Conservation (phyloP, 2,888 invertebrate species). For the Pristionchus exspectatus region DNA sequence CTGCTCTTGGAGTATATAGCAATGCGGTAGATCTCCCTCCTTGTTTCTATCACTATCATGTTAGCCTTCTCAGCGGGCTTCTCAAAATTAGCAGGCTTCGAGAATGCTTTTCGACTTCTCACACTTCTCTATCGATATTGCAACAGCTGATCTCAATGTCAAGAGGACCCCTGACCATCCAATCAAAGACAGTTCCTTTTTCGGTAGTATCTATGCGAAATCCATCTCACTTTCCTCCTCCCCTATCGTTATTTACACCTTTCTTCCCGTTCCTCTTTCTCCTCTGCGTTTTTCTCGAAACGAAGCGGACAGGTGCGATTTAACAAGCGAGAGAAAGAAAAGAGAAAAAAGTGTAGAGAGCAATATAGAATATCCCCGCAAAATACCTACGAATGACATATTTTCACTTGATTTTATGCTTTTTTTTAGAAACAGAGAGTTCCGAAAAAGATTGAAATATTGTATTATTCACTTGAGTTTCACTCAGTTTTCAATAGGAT, state of each 20-base stretch:
- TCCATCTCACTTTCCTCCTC: neutral
- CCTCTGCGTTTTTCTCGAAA: neutral
- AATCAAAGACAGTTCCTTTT: no score
- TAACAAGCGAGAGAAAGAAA: neutral
- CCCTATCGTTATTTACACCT: neutral
- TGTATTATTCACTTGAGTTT: neutral
- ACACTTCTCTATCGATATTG: no score
- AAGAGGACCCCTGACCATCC: no score
- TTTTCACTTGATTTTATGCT: neutral
- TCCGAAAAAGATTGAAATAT: neutral
- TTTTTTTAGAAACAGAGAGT: neutral
- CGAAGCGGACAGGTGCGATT: neutral
- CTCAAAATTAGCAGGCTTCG: no score
- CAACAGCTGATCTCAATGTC: no score
- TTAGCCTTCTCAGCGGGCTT: no score
- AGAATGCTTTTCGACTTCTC: no score
- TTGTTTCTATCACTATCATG: no score
- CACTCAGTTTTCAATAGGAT: neutral
- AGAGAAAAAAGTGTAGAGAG: neutral
- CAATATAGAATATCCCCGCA: neutral
- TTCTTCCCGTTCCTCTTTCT: neutral
- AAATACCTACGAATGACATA: neutral
- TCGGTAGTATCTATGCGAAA: no score
- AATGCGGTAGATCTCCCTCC: no score
- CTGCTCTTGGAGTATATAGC: neutral